phyloP scores from a whole-genome alignment of 2,797 vertebrate species.

The Cynodonichthys magdalenae region DNA sequence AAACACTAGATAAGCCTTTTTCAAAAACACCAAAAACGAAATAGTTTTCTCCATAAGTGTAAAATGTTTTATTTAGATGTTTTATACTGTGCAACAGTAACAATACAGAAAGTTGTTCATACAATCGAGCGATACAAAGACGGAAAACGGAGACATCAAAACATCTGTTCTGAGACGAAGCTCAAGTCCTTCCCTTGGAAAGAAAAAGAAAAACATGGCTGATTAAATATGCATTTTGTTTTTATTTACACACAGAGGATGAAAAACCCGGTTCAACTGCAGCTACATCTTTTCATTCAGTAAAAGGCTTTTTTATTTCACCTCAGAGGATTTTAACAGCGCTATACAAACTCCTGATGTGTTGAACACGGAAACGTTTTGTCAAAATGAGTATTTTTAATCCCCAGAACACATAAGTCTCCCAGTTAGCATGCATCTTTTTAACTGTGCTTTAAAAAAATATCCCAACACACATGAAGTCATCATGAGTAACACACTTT shows the following conservation, averaged over 20 bases:
- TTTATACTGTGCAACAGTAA: conserved; percentile 90
- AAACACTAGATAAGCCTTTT: neutral
- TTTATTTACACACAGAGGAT: conserved; percentile 74
- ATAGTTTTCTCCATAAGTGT: conserved; percentile 69
- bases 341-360: conserved; percentile 30
- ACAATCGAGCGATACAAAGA: conserved; percentile 85
- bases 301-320: conserved; percentile 41
- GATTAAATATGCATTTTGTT: conserved; percentile 78
- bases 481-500: conserved; percentile 70
- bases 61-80: conserved; percentile 88
- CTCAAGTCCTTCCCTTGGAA: conserved; percentile 52
- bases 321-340: conserved; percentile 9
- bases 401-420: conserved; percentile 23
- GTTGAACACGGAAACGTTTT: conserved; percentile 11
- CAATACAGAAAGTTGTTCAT: conserved; percentile 86
- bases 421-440: conserved; percentile 65
- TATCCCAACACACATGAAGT: conserved; percentile 59
- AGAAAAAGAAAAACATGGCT: conserved; percentile 59
- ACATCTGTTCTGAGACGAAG: conserved; percentile 71
- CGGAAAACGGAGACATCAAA: conserved; percentile 79
- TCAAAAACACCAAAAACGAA: neutral
- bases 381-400: neutral
- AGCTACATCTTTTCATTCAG: conserved; percentile 48
- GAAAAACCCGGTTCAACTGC: conserved; percentile 53
- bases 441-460: conserved; percentile 45